Conservation (phyloP, 2,797 vertebrate genomes). For the Megaceryle alcyon region DNA sequence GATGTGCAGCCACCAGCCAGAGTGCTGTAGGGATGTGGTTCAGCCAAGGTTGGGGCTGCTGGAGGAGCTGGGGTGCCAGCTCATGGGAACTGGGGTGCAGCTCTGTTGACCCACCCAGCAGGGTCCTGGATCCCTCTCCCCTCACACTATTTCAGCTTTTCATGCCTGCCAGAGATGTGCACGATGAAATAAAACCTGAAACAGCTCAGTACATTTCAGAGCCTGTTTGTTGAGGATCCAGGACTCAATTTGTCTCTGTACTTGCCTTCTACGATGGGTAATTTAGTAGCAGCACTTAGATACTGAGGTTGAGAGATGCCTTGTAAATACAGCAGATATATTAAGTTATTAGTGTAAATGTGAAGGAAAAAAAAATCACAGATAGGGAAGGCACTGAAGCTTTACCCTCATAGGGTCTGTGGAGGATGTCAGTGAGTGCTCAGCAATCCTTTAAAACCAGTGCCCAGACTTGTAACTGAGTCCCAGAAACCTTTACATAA, state of each 20-base stretch:
- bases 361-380: neutral
- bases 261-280: neutral
- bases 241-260: neutral
- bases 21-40: neutral
- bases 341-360: neutral
- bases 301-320: neutral
- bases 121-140: neutral
- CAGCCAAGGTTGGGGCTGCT: neutral
- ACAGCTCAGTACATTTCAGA: neutral
- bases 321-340: conserved; percentile 19
- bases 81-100: neutral
- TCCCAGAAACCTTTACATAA: neutral
- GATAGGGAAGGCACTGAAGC: neutral
- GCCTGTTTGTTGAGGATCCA: neutral
- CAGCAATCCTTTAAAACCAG: neutral
- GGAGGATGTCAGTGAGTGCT: neutral
- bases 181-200: neutral
- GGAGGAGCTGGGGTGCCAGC: conserved; percentile 25
- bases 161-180: neutral
- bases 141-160: neutral
- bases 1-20: neutral
- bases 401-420: neutral
- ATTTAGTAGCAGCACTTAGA: neutral
- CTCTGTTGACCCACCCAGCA: neutral
- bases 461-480: neutral